phyloP scores from a whole-genome alignment of 2,888 invertebrate genomes.

The Himalopsyche anomala region DNA sequence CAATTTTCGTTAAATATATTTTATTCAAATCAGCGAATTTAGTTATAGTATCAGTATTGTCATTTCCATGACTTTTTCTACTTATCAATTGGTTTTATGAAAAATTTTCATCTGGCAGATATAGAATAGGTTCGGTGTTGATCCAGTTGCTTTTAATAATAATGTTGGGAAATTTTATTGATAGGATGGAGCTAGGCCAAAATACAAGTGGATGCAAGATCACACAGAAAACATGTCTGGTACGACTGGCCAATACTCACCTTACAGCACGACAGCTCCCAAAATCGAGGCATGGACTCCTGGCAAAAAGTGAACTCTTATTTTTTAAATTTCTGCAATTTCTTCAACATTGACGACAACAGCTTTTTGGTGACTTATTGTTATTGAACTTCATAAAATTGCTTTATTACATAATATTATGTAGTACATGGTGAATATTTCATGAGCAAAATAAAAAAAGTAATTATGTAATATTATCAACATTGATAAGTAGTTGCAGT shows the following conservation, averaged over 20 bases:
- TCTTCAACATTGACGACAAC: neutral
- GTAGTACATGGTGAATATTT: neutral
- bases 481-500: too few relatives aligned
- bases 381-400: neutral
- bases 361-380: neutral
- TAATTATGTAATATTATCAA: neutral
- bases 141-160: neutral
- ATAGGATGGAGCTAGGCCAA: constrained; percentile 84
- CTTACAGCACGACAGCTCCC: constrained; percentile 91
- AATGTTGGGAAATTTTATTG: neutral
- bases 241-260: constrained; percentile 88
- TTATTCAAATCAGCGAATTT: too few relatives aligned
- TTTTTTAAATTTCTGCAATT: neutral
- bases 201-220: constrained; percentile 91
- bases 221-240: constrained; percentile 92
- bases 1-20: too few relatives aligned
- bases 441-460: neutral
- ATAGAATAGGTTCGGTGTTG: neutral
- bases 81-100: too few relatives aligned
- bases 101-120: too few relatives aligned
- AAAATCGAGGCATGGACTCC: constrained; percentile 94
- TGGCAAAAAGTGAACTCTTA: constrained; percentile 66
- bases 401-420: neutral
- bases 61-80: too few relatives aligned
- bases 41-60: too few relatives aligned